phyloP scores from a whole-genome alignment of 2,888 invertebrate genomes.

The Callosobruchus maculatus region DNA sequence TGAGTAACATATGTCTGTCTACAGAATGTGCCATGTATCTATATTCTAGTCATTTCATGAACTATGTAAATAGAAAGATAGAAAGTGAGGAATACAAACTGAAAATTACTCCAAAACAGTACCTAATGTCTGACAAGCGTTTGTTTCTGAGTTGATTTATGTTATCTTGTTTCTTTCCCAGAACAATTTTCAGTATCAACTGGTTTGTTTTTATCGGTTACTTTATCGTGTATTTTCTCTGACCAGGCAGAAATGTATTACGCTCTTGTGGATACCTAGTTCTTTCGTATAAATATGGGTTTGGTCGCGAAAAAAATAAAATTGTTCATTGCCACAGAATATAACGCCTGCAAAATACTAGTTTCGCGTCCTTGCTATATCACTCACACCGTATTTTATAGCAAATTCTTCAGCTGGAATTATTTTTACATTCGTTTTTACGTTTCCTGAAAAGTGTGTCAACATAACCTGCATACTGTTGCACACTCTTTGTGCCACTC shows the following conservation, averaged over 20 bases:
- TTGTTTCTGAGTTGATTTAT: too few species aligned
- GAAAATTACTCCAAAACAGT: too few species aligned
- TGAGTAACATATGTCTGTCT: too few species aligned
- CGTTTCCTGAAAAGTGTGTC: background rate
- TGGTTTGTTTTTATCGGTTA: too few species aligned
- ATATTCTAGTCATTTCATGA: too few species aligned
- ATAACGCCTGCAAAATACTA: background rate
- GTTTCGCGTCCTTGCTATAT: background rate
- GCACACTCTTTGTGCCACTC: background rate
- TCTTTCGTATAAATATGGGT: background rate
- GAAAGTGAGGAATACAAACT: too few species aligned
- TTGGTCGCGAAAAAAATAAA: background rate
- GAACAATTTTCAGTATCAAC: too few species aligned
- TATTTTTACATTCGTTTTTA: background rate
- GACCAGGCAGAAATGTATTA: background rate
- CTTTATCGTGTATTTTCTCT: background rate
- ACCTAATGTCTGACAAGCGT: too few species aligned
- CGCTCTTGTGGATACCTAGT: background rate
- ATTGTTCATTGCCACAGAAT: background rate
- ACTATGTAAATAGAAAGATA: too few species aligned
- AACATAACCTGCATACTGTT: conserved; percentile 3
- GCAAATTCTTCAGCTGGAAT: background rate
- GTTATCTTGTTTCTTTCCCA: too few species aligned
- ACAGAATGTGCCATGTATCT: too few species aligned
- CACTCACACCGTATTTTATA: background rate